Percentiles rank a stretch among this genome's conserved stretches.
Conservation (phyloP, 2,888 invertebrate species). For the Graphium colonna region DNA sequence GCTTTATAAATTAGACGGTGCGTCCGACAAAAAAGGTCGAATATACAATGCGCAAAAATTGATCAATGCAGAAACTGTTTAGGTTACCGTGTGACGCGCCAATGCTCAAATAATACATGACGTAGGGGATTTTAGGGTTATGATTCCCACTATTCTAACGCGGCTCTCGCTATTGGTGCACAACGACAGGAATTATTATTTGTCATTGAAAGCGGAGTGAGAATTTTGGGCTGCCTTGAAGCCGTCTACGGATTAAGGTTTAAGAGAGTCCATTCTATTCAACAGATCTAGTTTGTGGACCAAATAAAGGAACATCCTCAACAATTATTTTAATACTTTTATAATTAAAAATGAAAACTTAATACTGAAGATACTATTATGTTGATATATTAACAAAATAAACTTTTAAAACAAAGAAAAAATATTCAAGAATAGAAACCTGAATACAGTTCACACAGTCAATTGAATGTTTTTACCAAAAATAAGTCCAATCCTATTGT, state of each 20-base stretch:
- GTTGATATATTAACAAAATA: too few species aligned
- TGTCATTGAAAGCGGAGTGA: slow-evolving; percentile 4
- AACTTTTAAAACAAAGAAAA: too few species aligned
- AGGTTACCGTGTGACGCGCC: slow-evolving; percentile 16
- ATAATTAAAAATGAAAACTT: too few species aligned
- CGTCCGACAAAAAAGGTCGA: neutral
- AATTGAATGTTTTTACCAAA: too few species aligned
- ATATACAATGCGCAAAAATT: slow-evolving; percentile 19
- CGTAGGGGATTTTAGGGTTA: slow-evolving; percentile 2
- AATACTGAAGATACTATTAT: too few species aligned
- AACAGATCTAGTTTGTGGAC: too few species aligned
- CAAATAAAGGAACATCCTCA: too few species aligned
- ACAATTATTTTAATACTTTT: too few species aligned
- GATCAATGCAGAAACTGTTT: slow-evolving; percentile 22
- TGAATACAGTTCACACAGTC: too few species aligned
- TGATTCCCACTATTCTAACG: neutral
- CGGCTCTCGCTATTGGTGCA: too few species aligned
- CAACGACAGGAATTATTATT: slow-evolving; percentile 6
- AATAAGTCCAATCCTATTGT: too few species aligned
- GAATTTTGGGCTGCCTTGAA: neutral
- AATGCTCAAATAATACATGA: slow-evolving; percentile 16
- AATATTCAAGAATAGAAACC: too few species aligned
- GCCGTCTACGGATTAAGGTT: neutral
- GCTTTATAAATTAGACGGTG: slow-evolving; percentile 1
- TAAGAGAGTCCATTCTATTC: slow-evolving; percentile 12